Base-by-base conservation (phyloP, 2,797 vertebrate species). In the Sciurus carolinensis region DNA sequence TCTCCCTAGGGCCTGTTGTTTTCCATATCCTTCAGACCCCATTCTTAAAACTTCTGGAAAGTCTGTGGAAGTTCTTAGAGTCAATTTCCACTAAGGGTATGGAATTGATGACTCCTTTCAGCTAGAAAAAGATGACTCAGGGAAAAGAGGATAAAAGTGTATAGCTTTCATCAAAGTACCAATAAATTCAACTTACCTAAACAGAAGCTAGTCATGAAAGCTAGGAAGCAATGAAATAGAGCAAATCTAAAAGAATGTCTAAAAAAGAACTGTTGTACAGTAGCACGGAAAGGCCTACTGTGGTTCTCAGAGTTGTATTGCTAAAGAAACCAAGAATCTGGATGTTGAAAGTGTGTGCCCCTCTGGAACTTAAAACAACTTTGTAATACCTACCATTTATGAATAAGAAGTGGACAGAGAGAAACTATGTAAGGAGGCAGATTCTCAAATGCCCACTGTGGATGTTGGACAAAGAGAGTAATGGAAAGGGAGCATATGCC, bases 301-400 rank as follows among this genome's bases (percentile, higher is more conserved):
- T 80, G 47, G 26, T 66, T 66, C 64, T 66, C 64, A 85, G 54
- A 54, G 12, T 47, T 80, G 11, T 24, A 13, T n/a, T 73, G 44
- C 52, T 50, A 75, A 71, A 71, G n/a, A 87, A 72, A 72, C 7
- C 66, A 96, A 30, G 47, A 90, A 73, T 85, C 30, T 67, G 73
- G 36, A 73, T 80, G 85, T 39, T 73, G 75, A 76, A 85, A 85
- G 10, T 73, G 42, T 77, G 36, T 76, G 81, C 83, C 26, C 33
- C 33, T 92, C 59, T 57, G 54, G 47, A 10, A 69, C 15, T 62
- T 71, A 44, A 59, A 62, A 71, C 71, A 52, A 59, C 62, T 92
- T 73, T 11, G 28, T 91, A 79, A 28, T 47, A 44, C 64, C 36
- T 76, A 71, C 54, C 42, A 33, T 44, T 44, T n/a, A 36, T 30